Evolutionary conservation across 2,888 invertebrate species (phyloP), one percentile per base, ranked within the genome.

Genomic region (Linyphia triangularis): DNA sequence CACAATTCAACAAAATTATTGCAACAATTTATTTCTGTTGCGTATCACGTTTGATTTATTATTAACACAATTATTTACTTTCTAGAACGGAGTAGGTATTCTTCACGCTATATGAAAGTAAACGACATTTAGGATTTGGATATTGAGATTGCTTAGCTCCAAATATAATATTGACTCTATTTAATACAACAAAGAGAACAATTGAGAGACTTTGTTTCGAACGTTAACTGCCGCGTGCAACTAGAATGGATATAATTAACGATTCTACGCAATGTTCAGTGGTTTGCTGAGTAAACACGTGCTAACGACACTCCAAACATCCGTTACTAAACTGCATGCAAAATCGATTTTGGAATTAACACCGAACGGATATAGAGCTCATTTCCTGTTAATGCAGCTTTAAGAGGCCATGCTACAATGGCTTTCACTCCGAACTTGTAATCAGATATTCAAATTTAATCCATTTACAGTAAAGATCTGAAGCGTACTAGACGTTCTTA

Each of bases 261-360:
- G 61, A 61, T 77, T 33, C 37, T 22, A 59, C 37, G 13, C 61
- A 63, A 77, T 37, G 61, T 26, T 57, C 61, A 5, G 37, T 19
- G 28, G 77, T 61, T 10, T 77, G 77, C 77, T 77, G 77, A 77
- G 63, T 40, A 77, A 77, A 77, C 77, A 77, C 40, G 33, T 77
- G 77, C 63, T 77, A 77, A 77, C 77, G 77, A 77, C 77, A 77
- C 77, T 77, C 77, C 77, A 77, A 77, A 77, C 77, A 77, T 77
- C 77, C 77, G 77, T 63, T 24, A 24, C 26, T 61, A 16, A 24
- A 30, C 57, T 30, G 30, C 9, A 57, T 57, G 73, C 28, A 37
- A 77, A 77, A 77, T 77, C 77, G 77, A 77, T 77, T 61, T 59
- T n/a, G 22, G 77, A 77, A 77, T 77, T 77, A 77, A 77, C 59